Conservation (phyloP, 2,888 invertebrate species). For the Julus scanicus region DNA sequence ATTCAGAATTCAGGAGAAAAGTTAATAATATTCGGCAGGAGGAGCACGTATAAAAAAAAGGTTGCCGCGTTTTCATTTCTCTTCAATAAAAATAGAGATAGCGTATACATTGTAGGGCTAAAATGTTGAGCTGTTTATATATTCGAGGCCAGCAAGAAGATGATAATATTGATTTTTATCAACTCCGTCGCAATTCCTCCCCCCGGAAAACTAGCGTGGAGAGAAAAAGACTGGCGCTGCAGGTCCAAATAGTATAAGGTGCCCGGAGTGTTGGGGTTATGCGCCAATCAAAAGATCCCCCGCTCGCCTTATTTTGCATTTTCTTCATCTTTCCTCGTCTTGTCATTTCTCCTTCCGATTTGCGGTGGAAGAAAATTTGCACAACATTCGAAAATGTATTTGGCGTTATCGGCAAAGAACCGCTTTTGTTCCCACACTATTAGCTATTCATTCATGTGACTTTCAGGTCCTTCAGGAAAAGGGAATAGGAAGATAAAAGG, state of each 20-base stretch:
- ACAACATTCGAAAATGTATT: not conserved
- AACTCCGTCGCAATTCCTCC: not conserved
- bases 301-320: not conserved
- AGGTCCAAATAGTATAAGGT: not conserved
- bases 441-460: not conserved
- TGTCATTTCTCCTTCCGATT: not conserved
- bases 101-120: not conserved
- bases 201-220: not conserved
- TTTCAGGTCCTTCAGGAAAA: not conserved
- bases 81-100: slow-evolving; percentile 12
- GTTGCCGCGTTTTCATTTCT: not conserved
- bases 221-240: not conserved
- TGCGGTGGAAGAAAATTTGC: not conserved
- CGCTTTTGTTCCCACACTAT: not conserved
- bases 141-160: slow-evolving; percentile 11
- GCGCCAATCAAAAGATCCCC: not conserved
- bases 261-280: not conserved
- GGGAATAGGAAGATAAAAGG: not conserved
- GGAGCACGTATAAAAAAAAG: not conserved
- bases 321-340: not conserved
- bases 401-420: not conserved
- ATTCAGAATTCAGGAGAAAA: not conserved
- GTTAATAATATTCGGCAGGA: not conserved
- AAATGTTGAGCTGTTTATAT: slow-evolving; percentile 9
- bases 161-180: slow-evolving; percentile 22